Conservation (phyloP, 1,140 invertebrate species). For the Heliconius melpomene region DNA sequence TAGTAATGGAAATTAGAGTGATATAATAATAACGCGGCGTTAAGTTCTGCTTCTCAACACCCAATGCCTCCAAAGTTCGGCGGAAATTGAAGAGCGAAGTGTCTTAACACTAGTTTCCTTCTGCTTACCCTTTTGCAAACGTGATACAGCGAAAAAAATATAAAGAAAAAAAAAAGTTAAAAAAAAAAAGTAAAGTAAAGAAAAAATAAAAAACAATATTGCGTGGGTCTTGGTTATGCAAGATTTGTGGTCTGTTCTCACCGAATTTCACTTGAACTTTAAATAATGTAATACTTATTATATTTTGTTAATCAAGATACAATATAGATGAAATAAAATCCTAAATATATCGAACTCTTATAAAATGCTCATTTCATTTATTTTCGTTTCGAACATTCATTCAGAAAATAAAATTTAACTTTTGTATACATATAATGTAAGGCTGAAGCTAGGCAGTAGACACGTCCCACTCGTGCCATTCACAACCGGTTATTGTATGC, state of each 20-base stretch:
- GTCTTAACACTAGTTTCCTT: no score
- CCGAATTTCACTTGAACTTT: not conserved
- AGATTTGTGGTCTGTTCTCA: not conserved
- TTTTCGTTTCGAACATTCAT: not conserved
- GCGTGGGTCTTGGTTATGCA: no score
- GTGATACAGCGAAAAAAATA: no score
- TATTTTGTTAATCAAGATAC: not conserved
- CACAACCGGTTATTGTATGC: constrained; percentile 74
- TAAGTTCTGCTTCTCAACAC: no score
- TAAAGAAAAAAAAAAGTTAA: no score
- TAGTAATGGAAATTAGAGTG: not conserved
- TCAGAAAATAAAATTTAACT: not conserved
- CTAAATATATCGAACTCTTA: not conserved
- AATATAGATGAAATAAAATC: not conserved
- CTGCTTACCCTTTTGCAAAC: no score
- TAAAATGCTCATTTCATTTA: not conserved
- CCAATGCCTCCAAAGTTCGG: no score
- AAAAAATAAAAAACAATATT: no score
- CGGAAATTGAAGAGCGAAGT: no score
- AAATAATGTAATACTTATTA: not conserved
- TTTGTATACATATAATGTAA: constrained; percentile 20
- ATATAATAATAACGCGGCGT: not conserved
- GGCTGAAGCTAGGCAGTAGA: constrained; percentile 46
- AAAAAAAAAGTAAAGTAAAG: no score
- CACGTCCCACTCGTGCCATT: constrained; percentile 58